These are phyloP conservation scores for Spilogale gracilis DNA, from an alignment of 2,113 vertebrate species.

Conservation along the genomic window DNA sequence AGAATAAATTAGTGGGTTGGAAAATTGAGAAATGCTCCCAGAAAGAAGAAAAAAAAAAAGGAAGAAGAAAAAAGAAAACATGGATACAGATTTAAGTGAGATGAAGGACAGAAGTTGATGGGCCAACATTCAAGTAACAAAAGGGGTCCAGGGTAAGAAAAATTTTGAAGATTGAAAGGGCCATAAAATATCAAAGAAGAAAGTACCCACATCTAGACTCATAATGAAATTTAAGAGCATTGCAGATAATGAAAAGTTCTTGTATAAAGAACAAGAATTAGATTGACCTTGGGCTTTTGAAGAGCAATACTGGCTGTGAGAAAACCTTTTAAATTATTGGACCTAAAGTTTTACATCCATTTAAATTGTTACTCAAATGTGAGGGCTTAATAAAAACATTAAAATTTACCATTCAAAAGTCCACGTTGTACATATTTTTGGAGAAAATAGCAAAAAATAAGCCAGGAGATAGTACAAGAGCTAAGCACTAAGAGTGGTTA, in stretches of 20 bases:
- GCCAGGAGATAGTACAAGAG: background rate
- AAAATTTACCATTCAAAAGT: background rate
- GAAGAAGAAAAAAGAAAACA: background rate
- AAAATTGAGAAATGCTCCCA: slow-evolving; percentile 26
- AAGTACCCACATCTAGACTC: background rate
- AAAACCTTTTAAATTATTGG: slow-evolving; percentile 20
- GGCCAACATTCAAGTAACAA: background rate
- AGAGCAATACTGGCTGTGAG: background rate
- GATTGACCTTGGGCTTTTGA: background rate
- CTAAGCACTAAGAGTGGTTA: background rate
- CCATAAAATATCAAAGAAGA: background rate
- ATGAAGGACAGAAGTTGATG: background rate
- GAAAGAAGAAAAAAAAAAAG: background rate
- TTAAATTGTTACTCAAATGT: slow-evolving; percentile 19
- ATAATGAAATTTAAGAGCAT: slow-evolving; percentile 1
- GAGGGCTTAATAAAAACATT: background rate
- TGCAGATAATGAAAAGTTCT: background rate
- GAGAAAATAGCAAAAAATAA: background rate
- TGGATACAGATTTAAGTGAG: background rate
- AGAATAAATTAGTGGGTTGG: background rate
- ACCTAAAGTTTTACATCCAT: slow-evolving; percentile 26
- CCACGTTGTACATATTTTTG: background rate
- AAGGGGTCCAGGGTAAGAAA: background rate
- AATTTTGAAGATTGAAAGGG: background rate
- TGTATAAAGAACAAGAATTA: background rate